These are phyloP conservation scores for Synodontis membranacea DNA, from an alignment of 2,113 vertebrate genomes.

Conservation along the genomic window DNA sequence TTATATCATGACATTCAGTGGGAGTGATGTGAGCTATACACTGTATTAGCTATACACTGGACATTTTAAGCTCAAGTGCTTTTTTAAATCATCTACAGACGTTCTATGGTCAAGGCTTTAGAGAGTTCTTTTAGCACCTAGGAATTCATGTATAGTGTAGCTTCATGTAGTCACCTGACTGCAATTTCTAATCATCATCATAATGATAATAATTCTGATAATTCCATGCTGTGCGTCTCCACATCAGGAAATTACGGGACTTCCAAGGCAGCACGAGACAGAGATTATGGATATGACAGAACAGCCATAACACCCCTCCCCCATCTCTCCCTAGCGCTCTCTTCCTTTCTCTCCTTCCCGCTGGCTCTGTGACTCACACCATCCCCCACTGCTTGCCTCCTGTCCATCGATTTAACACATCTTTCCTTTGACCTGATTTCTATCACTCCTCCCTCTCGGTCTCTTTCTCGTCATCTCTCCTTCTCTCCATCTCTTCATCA, in stretches of 20 bases:
- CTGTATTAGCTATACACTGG: neutral
- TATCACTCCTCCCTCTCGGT: neutral
- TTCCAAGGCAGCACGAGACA: conserved; percentile 27
- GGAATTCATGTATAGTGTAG: too few relatives aligned
- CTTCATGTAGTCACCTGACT: too few relatives aligned
- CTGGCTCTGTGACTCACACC: conserved; percentile 29
- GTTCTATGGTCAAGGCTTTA: neutral
- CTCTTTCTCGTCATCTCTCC: neutral
- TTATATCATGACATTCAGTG: neutral
- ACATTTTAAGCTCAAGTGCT: neutral
- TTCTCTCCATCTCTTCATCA: neutral
- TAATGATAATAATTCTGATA: conserved; percentile 3
- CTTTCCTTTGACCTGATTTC: conserved; percentile 38
- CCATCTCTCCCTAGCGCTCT: conserved; percentile 10
- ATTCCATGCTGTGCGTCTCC: neutral
- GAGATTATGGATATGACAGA: conserved; percentile 37
- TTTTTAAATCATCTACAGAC: neutral
- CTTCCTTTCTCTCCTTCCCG: conserved; percentile 14
- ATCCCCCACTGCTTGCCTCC: conserved; percentile 36
- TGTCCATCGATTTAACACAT: conserved; percentile 36
- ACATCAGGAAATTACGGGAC: neutral
- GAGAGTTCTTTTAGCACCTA: neutral
- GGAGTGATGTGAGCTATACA: neutral
- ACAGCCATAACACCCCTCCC: conserved; percentile 21
- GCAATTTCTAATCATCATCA: neutral